Base-by-base conservation (phyloP, 2,888 invertebrate species). In the Folsomia manolachei region DNA sequence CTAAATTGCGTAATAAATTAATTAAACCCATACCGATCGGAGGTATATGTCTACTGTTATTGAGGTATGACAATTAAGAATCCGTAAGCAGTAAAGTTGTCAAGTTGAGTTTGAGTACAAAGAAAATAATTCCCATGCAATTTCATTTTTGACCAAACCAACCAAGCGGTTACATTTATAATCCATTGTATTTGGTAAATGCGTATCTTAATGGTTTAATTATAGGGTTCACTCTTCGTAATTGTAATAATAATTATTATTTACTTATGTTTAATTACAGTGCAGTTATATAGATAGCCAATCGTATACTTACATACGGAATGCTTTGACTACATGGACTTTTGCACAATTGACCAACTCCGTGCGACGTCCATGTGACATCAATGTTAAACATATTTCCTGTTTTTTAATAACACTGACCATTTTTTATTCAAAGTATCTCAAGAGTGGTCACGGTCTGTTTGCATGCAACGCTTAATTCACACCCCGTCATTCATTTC, bases 121-220 rank as follows among this genome's bases (percentile, higher is more conserved):
- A n/a, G n/a, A n/a, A n/a, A n/a, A n/a, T n/a, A n/a, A n/a, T n/a
- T 53, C 51, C 53, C 65, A 7, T 68, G 23, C 60, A 73, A 69
- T 62, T 24, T 64, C 53, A 73, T 62, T 69, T 27, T 61, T 24
- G 19, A 27, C 19, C 39, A 14, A 39, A 14, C 21, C 74, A 71
- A 74, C 71, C 61, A 62, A 71, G 71, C 23, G 19, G 23, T 53
- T 70, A 52, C 69, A 73, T n/a, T 67, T 71, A 64, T n/a, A n/a
- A n/a, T n/a, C n/a, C n/a, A n/a, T n/a, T n/a, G n/a, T n/a, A n/a
- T n/a, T n/a, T 56, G 56, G 56, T 56, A 56, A 56, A 56, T 56
- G 56, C 56, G 21, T 56, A 56, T 56, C 56, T 56, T 56, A 56
- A 56, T 56, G 21, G 21, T 63, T 66, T 66, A 66, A 66, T 66